Conservation (phyloP, 2,797 vertebrate genomes). For the Limnodromus scolopaceus region DNA sequence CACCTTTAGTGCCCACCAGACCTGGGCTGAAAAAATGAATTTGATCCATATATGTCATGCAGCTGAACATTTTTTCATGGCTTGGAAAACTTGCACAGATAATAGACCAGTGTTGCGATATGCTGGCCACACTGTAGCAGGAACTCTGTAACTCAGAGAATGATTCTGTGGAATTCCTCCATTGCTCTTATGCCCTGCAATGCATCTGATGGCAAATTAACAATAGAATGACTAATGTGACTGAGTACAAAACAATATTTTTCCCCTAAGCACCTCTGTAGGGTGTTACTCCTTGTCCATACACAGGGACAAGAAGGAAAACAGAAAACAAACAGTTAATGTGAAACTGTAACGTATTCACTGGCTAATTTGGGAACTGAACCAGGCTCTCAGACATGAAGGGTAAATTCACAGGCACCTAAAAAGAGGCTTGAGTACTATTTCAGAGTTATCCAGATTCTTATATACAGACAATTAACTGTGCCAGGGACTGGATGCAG, state of each 20-base stretch:
- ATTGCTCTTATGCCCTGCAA: background rate
- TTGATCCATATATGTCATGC: background rate
- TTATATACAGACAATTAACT: background rate
- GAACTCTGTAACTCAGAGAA: background rate
- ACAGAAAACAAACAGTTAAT: background rate
- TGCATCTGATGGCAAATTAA: background rate
- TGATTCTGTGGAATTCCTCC: background rate
- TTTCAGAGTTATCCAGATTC: background rate
- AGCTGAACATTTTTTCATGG: background rate
- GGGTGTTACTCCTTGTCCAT: background rate
- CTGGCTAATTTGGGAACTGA: background rate
- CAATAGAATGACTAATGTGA: background rate
- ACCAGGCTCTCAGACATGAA: background rate
- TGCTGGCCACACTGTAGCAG: background rate
- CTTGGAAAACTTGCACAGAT: background rate
- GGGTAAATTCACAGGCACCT: background rate
- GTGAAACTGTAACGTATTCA: background rate
- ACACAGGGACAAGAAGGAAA: background rate
- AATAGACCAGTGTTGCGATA: background rate
- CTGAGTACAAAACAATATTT: background rate
- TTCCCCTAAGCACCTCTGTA: background rate
- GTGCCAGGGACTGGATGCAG: background rate
- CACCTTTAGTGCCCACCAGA: background rate
- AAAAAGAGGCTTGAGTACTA: background rate
- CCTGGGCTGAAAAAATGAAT: background rate